Evolutionary conservation across 2,113 vertebrate genomes (phyloP).

Genomic region (Nicator chloris): DNA sequence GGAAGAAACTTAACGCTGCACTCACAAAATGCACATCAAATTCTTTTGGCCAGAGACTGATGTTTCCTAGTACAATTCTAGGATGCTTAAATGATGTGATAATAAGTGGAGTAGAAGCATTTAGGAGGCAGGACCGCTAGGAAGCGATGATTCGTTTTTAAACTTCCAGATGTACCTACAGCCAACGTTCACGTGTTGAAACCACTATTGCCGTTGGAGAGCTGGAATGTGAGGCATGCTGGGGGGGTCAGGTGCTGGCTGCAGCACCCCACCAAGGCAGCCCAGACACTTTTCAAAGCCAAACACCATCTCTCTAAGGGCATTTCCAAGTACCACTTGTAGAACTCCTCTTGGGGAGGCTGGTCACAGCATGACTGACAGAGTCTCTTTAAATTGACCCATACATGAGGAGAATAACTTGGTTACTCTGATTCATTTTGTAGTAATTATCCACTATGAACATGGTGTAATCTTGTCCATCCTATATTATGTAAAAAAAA

Average conservation of each 20-base stretch:
- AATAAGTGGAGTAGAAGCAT: not conserved
- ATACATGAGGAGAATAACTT: not conserved
- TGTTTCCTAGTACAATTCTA: not conserved
- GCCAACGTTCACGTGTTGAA: not conserved
- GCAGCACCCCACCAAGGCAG: not conserved
- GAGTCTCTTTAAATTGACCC: not conserved
- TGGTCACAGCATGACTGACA: fast-evolving
- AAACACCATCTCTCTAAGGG: not conserved
- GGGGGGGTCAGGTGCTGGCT: fast-evolving
- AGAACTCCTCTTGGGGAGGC: not conserved
- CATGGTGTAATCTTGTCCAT: not conserved
- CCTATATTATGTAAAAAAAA: not conserved
- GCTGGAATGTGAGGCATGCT: not conserved
- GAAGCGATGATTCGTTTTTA: not conserved
- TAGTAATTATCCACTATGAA: not conserved
- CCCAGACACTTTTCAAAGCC: not conserved
- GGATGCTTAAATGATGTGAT: not conserved
- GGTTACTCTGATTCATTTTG: not conserved
- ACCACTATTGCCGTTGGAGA: fast-evolving
- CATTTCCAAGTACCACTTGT: not conserved
- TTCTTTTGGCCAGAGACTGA: not conserved
- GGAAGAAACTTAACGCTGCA: not conserved
- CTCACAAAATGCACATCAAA: not conserved
- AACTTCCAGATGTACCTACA: not conserved
- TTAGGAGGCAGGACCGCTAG: not conserved